These are phyloP conservation scores for Tineola bisselliella DNA, from an alignment of 2,888 invertebrate genomes.

Conservation along the genomic window DNA sequence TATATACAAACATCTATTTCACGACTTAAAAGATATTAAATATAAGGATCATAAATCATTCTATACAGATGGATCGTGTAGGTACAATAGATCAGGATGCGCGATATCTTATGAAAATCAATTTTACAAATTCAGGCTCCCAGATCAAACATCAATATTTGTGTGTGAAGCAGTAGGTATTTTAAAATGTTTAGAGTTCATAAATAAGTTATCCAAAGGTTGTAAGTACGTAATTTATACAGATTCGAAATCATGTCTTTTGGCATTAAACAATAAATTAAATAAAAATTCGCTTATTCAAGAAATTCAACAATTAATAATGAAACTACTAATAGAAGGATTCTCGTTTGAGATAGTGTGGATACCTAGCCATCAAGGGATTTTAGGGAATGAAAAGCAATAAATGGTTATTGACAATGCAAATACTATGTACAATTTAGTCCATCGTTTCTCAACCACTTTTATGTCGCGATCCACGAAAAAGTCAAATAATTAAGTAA, in stretches of 20 bases:
- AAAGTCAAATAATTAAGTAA: no score
- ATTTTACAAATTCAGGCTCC: constrained; percentile 5
- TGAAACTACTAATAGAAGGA: no score
- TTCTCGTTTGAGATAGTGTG: no score
- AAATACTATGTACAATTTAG: no score
- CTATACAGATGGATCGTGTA: constrained; percentile 12
- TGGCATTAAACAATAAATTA: background rate
- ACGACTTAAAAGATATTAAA: background rate
- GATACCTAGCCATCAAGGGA: no score
- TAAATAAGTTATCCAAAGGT: background rate
- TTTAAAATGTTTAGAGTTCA: background rate
- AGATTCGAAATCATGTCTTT: constrained; percentile 12
- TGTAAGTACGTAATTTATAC: constrained; percentile 7
- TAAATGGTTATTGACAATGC: no score
- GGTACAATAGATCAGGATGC: constrained; percentile 3
- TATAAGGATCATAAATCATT: constrained; percentile 1
- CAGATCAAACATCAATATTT: constrained; percentile 7
- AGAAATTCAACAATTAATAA: background rate
- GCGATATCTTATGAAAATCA: background rate
- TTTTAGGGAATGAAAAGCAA: no score
- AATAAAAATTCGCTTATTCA: background rate
- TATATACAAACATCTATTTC: background rate
- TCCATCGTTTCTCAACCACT: no score
- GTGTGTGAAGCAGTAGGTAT: constrained; percentile 11
- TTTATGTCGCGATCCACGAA: no score